A percentile compares a stretch with the other conserved stretches of the same genome.
These are phyloP conservation scores for Onychostoma macrolepis DNA, from an alignment of 2,113 vertebrate species.

Conservation along the genomic window DNA sequence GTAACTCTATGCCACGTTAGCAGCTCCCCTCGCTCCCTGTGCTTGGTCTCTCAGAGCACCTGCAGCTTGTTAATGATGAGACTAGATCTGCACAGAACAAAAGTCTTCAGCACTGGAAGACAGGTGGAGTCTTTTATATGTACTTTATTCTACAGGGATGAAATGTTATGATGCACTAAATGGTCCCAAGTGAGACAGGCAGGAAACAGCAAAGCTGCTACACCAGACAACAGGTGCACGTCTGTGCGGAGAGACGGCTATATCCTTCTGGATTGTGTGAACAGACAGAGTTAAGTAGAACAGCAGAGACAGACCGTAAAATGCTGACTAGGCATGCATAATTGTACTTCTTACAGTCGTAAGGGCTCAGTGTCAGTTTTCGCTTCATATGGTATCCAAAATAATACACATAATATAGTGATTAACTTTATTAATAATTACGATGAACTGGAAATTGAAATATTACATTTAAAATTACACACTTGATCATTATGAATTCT, in stretches of 20 bases:
- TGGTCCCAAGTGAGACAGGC: slow-evolving; percentile 16
- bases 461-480: neutral
- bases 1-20: slow-evolving; percentile 51
- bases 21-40: slow-evolving; percentile 26
- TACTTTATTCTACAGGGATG: slow-evolving; percentile 34
- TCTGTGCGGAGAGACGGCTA: neutral
- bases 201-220: slow-evolving; percentile 30
- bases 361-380: neutral
- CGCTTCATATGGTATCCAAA: neutral
- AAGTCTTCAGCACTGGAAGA: slow-evolving; percentile 19
- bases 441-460: neutral
- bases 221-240: slow-evolving; percentile 53
- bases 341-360: neutral
- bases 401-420: neutral
- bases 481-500: neutral
- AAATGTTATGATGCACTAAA: slow-evolving; percentile 36
- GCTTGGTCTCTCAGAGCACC: slow-evolving; percentile 27
- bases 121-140: slow-evolving; percentile 46
- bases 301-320: slow-evolving; percentile 30
- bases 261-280: slow-evolving; percentile 35
- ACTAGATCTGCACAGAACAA: slow-evolving; percentile 25
- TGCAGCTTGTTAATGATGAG: slow-evolving; percentile 39
- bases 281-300: slow-evolving; percentile 43
- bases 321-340: slow-evolving; percentile 19
- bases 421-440: neutral